Base-by-base conservation (phyloP, 2,113 vertebrate genomes). In the Grammomys surdaster region DNA sequence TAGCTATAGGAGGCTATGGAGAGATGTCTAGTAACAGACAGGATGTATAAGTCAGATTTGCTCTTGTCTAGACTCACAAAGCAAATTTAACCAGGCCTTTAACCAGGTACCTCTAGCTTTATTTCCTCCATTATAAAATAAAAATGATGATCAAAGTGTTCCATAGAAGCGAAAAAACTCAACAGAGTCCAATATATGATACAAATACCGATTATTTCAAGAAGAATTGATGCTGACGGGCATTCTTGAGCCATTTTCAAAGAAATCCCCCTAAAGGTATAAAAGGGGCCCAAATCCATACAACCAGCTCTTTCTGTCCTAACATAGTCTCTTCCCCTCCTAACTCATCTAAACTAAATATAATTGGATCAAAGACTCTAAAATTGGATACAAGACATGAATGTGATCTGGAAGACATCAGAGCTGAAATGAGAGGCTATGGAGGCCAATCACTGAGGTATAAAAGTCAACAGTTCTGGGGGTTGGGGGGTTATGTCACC, bases 341-440 rank as follows among this genome's bases (percentile, higher is more conserved):
- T 91, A 86, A 67, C 88, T 93, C 90, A 91, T 72, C 70, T 93
- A 80, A n/a, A 88, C 33, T 91, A 81, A 85, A 94, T 89, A 60
- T 77, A 86, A n/a, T 70, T 40, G 46, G 58, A 12, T 60, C 26
- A 91, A 58, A 95, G 86, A 91, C 40, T 78, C 90, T 28, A 81
- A 89, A 48, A 92, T 69, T 16, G 31, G 31, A 69, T 36, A 69
- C 67, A 90, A 78, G 81, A 90, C 10, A 77, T 40, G 80, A 76
- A 78, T 58, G 31, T 48, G 36, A 28, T 14, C 16, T 95, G 0
- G 22, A 95, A 70, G 43, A 46, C 78, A 33, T 28, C 33, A 90
- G 36, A 91, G n/a, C 20, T 96, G n/a, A 94, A 95, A 73, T 88
- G 9, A 96, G 9, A 33, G 36, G 58, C 14, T 51, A 91, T 4